A percentile compares a stretch with the other conserved stretches of the same genome.
These are phyloP conservation scores for Micromussa lordhowensis DNA, from an alignment of 92 coral and sea anemone species.

Conservation along the genomic window DNA sequence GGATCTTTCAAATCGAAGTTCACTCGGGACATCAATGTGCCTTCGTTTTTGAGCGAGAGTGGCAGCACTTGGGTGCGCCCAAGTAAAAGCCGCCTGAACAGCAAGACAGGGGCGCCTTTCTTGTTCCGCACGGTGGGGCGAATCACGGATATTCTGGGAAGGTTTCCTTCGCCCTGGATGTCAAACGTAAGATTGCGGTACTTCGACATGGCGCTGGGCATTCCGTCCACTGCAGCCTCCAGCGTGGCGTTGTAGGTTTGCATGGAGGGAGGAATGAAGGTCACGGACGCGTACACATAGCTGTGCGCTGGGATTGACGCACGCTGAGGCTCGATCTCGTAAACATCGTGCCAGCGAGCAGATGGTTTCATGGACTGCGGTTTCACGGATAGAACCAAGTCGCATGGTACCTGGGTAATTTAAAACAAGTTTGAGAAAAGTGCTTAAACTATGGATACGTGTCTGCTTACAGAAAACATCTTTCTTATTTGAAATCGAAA, in stretches of 20 bases:
- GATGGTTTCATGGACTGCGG: constrained; percentile 96
- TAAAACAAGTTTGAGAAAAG: neutral
- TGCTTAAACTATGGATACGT: neutral
- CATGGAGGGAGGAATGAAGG: constrained; percentile 97
- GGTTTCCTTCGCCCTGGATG: constrained; percentile 99
- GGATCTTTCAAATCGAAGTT: constrained; percentile 88
- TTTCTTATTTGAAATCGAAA: too few relatives aligned
- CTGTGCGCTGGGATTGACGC: constrained; percentile 96
- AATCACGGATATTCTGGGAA: constrained; percentile 85
- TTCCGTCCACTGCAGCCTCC: constrained; percentile 98
- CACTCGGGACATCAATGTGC: constrained; percentile 86
- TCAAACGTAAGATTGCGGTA: constrained; percentile 96
- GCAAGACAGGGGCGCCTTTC: constrained; percentile 89
- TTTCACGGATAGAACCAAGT: constrained; percentile 90
- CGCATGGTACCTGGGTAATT: constrained; percentile 86
- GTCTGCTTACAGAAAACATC: neutral
- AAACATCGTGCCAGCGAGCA: constrained; percentile 98
- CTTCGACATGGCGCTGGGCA: constrained; percentile 93
- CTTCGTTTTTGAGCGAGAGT: constrained; percentile 89
- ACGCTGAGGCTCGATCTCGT: constrained; percentile 91
- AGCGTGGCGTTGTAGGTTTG: constrained; percentile 90
- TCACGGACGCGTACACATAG: constrained; percentile 87
- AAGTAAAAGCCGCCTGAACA: constrained; percentile 85
- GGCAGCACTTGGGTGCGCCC: constrained; percentile 90
- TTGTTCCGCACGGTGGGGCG: constrained; percentile 95